phyloP scores from a whole-genome alignment of 2,888 invertebrate genomes.

The Cataglyphis rosenhaueri region DNA sequence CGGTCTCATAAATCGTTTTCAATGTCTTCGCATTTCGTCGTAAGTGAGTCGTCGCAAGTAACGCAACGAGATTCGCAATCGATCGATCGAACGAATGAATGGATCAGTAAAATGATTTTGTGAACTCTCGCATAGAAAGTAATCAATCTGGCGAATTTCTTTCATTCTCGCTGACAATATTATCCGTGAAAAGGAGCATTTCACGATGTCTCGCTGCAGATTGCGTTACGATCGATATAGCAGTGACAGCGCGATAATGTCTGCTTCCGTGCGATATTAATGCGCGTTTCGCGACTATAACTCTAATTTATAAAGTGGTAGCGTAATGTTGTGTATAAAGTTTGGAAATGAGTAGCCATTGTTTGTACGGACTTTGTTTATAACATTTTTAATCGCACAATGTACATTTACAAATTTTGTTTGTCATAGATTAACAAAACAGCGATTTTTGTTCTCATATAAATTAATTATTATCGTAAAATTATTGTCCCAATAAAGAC shows the following conservation, averaged over 20 bases:
- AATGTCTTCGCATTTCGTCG: slow-evolving; percentile 23
- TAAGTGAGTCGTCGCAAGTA: background rate
- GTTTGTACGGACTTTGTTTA: background rate
- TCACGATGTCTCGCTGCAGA: slow-evolving; percentile 7
- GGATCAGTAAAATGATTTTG: slow-evolving; percentile 53
- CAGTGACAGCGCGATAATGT: slow-evolving; percentile 27
- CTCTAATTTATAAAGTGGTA: background rate
- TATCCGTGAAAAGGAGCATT: slow-evolving; percentile 46
- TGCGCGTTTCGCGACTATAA: slow-evolving; percentile 30
- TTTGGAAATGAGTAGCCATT: background rate
- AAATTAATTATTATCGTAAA: background rate
- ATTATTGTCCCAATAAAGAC: background rate
- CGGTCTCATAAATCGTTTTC: slow-evolving; percentile 40
- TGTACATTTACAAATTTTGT: background rate
- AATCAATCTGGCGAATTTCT: slow-evolving; percentile 41
- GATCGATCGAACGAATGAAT: slow-evolving; percentile 37
- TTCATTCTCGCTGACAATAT: slow-evolving; percentile 36
- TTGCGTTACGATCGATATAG: slow-evolving; percentile 32
- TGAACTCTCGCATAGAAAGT: slow-evolving; percentile 27
- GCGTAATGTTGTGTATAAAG: slow-evolving; percentile 11
- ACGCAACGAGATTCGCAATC: slow-evolving; percentile 15
- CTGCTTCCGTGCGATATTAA: slow-evolving; percentile 35
- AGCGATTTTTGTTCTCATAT: background rate
- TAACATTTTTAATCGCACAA: background rate
- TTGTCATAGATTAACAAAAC: background rate